Evolutionary conservation across 2,113 vertebrate genomes (phyloP), one percentile per base, ranked within the genome.

Genomic region (Phodopus roborovskii): DNA sequence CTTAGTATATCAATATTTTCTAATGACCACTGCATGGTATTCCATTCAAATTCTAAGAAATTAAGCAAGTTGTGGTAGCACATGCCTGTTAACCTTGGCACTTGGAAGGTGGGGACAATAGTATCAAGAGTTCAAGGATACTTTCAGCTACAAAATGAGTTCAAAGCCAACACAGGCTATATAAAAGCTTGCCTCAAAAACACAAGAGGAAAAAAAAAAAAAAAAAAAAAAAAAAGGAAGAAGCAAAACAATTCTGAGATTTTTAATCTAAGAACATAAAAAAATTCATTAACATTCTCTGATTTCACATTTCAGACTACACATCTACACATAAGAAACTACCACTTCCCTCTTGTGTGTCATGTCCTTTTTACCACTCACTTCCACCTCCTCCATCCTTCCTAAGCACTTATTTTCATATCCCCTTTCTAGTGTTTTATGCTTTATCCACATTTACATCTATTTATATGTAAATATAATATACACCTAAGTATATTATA

Each of bases 181-280:
- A 58, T 58, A 17, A 81, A 81, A 81, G 19, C 19, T n/a, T 58
- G 36, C 20, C 77, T 78, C 77, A 53, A 78, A 50, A 50, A 78
- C 22, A 50, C 53, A 56, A 56, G 12, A 12, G 12, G 13, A 56
- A 56, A 56, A 15, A 22, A 75, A 11, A 4, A n/a, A 73, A n/a
- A n/a, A 45, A 24, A 2, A 7, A 26, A 77, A 11, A 28, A 78
- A 78, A 78, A 78, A 78, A 78, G 75, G 12, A 78, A 78, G 16
- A 20, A 53, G 30, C 42, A 74, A 74, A 42, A 74, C 20, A 48
- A 48, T 30, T 77, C 45, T 48, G 45, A 77, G 12, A 17, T 36
- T 45, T 87, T 87, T 92, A 90, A 91, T 36, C 17, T 82, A 91
- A 95, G 73, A 90, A 53, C 36, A 92, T 16, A 77, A 87, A 86